Evolutionary conservation across 2,888 invertebrate genomes (phyloP).

Genomic region (Machimus atricapillus): DNA sequence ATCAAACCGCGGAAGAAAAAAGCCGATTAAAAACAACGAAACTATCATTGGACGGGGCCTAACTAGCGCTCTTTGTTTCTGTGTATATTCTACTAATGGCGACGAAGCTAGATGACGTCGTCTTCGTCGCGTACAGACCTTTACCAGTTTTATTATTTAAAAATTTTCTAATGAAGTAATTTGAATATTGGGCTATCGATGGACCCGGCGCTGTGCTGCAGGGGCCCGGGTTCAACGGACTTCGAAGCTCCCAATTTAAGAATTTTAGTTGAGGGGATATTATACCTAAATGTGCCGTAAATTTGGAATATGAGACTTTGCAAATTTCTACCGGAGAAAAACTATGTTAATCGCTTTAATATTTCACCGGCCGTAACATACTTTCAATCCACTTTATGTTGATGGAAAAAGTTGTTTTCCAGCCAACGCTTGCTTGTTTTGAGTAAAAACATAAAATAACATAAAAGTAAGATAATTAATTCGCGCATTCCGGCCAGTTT

Average conservation of each 20-base stretch:
- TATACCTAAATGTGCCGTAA: not conserved
- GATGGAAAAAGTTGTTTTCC: not conserved
- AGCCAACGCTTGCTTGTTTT: not conserved
- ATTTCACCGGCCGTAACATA: not conserved
- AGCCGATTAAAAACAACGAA: constrained; percentile 28
- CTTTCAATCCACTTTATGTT: not conserved
- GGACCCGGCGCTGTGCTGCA: not conserved
- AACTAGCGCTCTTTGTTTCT: constrained; percentile 23
- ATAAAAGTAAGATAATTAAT: not conserved
- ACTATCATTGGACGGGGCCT: constrained; percentile 5
- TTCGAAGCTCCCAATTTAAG: not conserved
- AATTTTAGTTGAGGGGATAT: not conserved
- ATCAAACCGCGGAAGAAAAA: constrained; percentile 20
- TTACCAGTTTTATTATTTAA: constrained; percentile 36
- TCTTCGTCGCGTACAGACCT: not conserved
- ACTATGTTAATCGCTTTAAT: constrained; percentile 15
- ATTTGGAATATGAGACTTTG: constrained; percentile 17
- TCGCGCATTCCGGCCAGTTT: not conserved
- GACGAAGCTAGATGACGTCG: not conserved
- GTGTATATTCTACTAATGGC: not conserved
- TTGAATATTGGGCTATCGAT: constrained; percentile 40
- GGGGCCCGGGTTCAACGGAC: constrained; percentile 11
- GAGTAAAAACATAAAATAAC: not conserved
- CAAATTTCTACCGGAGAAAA: not conserved
- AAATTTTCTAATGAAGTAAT: constrained; percentile 38